Evolutionary conservation across 2,797 vertebrate genomes (phyloP).

Genomic region (Phoeniculus purpureus): DNA sequence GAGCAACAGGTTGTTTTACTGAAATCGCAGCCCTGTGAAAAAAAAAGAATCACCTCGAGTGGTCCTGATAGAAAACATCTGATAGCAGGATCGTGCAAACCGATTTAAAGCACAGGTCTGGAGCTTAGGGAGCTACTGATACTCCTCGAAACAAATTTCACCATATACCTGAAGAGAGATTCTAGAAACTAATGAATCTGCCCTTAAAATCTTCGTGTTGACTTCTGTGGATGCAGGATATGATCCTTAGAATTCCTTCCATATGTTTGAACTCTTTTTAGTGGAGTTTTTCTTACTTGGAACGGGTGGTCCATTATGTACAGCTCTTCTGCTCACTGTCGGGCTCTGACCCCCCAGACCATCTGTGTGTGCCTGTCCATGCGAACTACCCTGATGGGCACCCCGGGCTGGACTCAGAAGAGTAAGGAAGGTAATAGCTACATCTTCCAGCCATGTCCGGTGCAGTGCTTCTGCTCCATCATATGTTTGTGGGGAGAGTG

Average conservation of each 20-base stretch:
- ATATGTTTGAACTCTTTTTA: neutral
- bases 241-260: neutral
- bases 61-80: neutral
- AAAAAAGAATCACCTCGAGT: neutral
- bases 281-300: neutral
- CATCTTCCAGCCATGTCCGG: neutral
- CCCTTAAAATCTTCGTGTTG: neutral
- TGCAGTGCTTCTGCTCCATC: neutral
- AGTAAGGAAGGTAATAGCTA: neutral
- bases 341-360: neutral
- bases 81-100: neutral
- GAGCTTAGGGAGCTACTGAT: neutral
- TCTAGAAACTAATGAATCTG: neutral
- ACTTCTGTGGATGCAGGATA: neutral
- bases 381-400: neutral
- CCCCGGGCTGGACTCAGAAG: neutral
- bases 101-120: neutral
- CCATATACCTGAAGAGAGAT: neutral
- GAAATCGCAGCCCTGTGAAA: neutral
- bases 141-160: neutral
- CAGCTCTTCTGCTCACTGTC: neutral
- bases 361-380: neutral
- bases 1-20: constrained; percentile 47
- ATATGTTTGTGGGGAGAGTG: neutral
- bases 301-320: neutral